Percentiles rank a stretch among this genome's conserved stretches.
phyloP scores from a whole-genome alignment of 2,797 vertebrate species.

The Sarcoramphus papa region DNA sequence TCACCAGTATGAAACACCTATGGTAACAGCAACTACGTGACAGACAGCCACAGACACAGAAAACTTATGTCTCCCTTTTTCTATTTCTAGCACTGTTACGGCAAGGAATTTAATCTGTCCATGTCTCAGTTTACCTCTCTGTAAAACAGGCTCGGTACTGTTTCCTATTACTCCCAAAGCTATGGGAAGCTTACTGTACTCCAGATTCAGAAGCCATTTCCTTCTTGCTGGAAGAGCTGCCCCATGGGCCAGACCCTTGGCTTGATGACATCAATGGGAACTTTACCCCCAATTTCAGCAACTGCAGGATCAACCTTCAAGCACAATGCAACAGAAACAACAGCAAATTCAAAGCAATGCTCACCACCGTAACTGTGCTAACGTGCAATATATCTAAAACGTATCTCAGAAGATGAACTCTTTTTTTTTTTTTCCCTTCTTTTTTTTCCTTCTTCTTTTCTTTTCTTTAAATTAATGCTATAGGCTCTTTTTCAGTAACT shows the following conservation, averaged over 20 bases:
- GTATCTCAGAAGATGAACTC: not conserved
- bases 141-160: not conserved
- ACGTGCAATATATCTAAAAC: not conserved
- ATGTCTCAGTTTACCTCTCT: slow-evolving; percentile 22
- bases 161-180: not conserved
- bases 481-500: not conserved
- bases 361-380: not conserved
- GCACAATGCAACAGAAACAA: not conserved
- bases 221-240: not conserved
- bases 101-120: not conserved
- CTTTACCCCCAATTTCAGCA: slow-evolving; percentile 26
- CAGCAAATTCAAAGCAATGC: not conserved
- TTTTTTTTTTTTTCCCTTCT: not conserved
- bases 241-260: not conserved
- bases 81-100: not conserved
- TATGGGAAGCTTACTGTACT: not conserved
- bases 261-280: slow-evolving; percentile 20
- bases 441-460: not conserved
- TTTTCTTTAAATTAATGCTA: slow-evolving; percentile 20
- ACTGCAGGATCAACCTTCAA: not conserved
- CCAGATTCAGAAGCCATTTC: not conserved
- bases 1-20: slow-evolving; percentile 1
- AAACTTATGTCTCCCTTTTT: not conserved
- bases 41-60: slow-evolving; percentile 33
- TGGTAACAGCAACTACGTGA: not conserved